A percentile compares a stretch with the other conserved stretches of the same genome.
Conservation (phyloP, 2,113 vertebrate species). For the Stigmatopora nigra region DNA sequence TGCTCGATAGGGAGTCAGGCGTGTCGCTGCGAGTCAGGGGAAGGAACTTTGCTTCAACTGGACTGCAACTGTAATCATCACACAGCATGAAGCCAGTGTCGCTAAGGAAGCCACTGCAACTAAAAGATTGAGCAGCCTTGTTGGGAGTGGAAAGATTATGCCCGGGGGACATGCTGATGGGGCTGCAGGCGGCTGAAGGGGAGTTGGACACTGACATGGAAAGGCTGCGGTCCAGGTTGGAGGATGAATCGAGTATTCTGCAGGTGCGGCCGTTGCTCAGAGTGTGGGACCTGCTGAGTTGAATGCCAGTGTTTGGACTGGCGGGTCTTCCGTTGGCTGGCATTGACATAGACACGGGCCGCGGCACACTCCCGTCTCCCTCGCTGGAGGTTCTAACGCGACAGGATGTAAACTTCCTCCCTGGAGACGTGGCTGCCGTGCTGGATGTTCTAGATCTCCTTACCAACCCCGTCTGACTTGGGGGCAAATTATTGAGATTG, state of each 20-base stretch:
- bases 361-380: constrained; percentile 69
- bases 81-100: constrained; percentile 88
- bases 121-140: constrained; percentile 77
- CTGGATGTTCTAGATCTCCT: constrained; percentile 74
- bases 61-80: constrained; percentile 88
- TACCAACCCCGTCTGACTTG: constrained; percentile 77
- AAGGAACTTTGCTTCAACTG: constrained; percentile 74
- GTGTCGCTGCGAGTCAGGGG: constrained; percentile 80
- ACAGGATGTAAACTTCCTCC: constrained; percentile 64
- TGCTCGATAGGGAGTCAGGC: constrained; percentile 83
- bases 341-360: constrained; percentile 66
- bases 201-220: constrained; percentile 82
- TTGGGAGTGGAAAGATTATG: constrained; percentile 72
- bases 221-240: constrained; percentile 78
- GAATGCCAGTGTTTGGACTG: constrained; percentile 70
- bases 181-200: constrained; percentile 77
- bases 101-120: constrained; percentile 85
- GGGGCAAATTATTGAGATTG: constrained; percentile 76
- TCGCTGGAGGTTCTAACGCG: constrained; percentile 81
- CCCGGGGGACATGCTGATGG: constrained; percentile 81
- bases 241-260: constrained; percentile 55
- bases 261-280: constrained; percentile 62
- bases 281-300: constrained; percentile 76
- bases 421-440: constrained; percentile 63
- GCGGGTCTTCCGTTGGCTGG: constrained; percentile 76